These are phyloP conservation scores for Chunga burmeisteri DNA, from an alignment of 2,113 vertebrate species.

Conservation along the genomic window DNA sequence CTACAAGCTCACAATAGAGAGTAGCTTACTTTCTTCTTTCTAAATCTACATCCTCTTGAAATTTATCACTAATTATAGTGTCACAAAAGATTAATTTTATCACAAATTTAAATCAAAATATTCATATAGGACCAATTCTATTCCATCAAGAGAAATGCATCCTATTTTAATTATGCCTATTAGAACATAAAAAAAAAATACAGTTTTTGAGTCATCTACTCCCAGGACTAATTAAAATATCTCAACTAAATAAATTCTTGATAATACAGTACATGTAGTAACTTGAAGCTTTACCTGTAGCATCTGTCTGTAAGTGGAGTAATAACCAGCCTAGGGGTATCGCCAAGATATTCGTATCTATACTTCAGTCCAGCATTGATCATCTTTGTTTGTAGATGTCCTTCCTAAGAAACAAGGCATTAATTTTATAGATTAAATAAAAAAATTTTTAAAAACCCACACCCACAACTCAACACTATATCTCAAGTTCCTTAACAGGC, in stretches of 20 bases:
- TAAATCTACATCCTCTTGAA: background rate
- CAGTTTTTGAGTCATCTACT: background rate
- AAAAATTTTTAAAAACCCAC: background rate
- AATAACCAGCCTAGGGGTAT: conserved; percentile 87
- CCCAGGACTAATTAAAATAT: background rate
- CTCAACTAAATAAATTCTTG: background rate
- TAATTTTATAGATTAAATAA: background rate
- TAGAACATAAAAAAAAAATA: background rate
- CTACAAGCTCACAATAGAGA: background rate
- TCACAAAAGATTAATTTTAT: background rate
- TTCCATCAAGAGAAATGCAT: background rate
- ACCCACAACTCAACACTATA: background rate
- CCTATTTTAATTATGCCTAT: background rate
- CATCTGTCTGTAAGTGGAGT: conserved; percentile 91
- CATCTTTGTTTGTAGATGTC: conserved; percentile 90
- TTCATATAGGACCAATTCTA: background rate
- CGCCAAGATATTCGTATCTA: conserved; percentile 91
- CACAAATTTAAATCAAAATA: background rate
- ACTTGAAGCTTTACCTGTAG: conserved; percentile 82
- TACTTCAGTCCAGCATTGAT: conserved; percentile 90
- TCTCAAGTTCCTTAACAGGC: background rate
- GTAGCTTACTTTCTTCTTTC: background rate
- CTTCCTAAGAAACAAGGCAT: conserved; percentile 70
- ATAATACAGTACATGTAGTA: background rate
- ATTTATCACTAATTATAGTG: background rate